A percentile compares a stretch with the other conserved stretches of the same genome.
Conservation (phyloP, 2,113 vertebrate genomes). For the Amphiprion percula region DNA sequence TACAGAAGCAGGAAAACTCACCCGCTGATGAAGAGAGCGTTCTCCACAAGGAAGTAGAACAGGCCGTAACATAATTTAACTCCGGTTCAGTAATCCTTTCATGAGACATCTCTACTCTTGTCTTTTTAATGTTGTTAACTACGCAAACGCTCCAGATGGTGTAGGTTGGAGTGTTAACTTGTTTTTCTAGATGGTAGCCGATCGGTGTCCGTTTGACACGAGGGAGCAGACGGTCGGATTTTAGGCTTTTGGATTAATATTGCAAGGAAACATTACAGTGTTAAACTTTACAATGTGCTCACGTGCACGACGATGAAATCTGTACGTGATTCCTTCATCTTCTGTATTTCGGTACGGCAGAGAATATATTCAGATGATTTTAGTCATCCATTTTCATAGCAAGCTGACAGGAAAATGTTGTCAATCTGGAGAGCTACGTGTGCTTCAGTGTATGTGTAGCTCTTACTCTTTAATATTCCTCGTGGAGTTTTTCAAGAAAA, state of each 20-base stretch:
- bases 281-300: slow-evolving; percentile 20
- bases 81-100: slow-evolving; percentile 19
- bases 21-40: slow-evolving; percentile 96
- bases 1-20: slow-evolving; percentile 94
- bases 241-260: background rate
- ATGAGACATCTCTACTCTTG: slow-evolving; percentile 22
- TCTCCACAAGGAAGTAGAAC: slow-evolving; percentile 95
- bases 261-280: background rate
- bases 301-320: background rate
- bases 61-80: background rate
- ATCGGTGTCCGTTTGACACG: slow-evolving; percentile 24
- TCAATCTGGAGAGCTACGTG: background rate
- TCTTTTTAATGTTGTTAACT: background rate
- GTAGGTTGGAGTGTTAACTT: slow-evolving; percentile 6
- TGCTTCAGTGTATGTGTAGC: background rate
- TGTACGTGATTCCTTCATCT: background rate
- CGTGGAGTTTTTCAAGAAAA: background rate
- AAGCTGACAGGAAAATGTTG: background rate
- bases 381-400: slow-evolving; percentile 2
- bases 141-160: slow-evolving; percentile 12
- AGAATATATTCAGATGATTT: slow-evolving; percentile 10
- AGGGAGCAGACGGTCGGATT: background rate
- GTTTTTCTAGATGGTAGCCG: background rate
- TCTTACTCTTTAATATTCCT: background rate
- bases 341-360: background rate